Percentiles rank a stretch among this genome's conserved stretches.
These are phyloP conservation scores for Gallinago paraguaiae DNA, from an alignment of 2,113 vertebrate genomes.

Conservation along the genomic window DNA sequence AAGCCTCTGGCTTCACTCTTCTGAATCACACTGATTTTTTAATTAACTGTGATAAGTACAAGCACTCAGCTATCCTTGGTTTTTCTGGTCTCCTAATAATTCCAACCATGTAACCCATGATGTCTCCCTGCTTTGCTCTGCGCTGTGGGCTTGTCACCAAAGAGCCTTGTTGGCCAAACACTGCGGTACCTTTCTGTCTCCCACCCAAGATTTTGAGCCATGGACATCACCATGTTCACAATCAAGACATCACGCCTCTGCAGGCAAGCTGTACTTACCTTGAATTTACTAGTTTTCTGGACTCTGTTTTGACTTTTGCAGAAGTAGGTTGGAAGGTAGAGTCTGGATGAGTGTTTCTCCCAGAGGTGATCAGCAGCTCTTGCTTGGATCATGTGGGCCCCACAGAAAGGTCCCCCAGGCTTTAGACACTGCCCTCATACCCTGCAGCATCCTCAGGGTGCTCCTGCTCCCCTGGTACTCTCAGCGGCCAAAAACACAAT, in stretches of 20 bases:
- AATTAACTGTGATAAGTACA: neutral
- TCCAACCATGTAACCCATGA: neutral
- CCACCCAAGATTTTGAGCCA: neutral
- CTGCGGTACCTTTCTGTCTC: accelerated
- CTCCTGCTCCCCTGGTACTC: neutral
- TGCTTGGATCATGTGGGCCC: neutral
- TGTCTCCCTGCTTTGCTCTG: neutral
- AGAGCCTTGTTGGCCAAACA: neutral
- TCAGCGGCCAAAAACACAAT: neutral
- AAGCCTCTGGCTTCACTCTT: constrained; percentile 17
- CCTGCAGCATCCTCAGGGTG: neutral
- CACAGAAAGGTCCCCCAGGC: neutral
- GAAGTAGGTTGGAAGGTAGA: accelerated
- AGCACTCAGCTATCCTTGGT: neutral
- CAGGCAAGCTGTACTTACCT: neutral
- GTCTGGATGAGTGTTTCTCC: neutral
- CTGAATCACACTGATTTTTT: neutral
- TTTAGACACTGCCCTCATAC: neutral
- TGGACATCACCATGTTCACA: neutral
- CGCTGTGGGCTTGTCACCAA: neutral
- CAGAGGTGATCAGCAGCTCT: neutral
- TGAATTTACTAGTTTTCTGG: neutral
- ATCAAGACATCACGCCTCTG: neutral
- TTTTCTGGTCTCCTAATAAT: neutral
- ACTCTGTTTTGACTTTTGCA: neutral